Base-by-base conservation (phyloP, 1,140 invertebrate species). In the Drosophila baimaii region DNA sequence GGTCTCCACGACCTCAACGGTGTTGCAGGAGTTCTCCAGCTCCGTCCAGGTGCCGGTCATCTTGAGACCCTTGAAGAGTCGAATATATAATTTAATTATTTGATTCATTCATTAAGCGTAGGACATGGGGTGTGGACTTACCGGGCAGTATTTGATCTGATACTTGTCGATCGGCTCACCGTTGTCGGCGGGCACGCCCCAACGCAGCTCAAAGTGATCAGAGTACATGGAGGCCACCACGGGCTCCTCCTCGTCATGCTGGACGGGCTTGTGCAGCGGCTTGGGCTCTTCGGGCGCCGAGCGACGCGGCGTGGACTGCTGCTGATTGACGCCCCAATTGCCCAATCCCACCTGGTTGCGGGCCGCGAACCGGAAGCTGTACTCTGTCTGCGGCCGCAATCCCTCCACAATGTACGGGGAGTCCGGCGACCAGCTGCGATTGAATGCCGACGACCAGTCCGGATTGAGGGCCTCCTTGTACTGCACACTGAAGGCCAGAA, bases 141-240 rank as follows among this genome's bases (percentile, higher is more conserved):
- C 96, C 77, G 94, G 94, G 90, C 96, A 97, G 90, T 95, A 97
- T 81, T 93, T 95, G 51, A 98, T 94, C 90, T 95, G 93, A 92
- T 98, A 98, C 84, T 93, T 93, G 79, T 97, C 95, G 81, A 98
- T 98, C 3, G 95, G 95, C 92, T 97, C 96, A 4, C 97, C 97
- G 92, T 98, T 98, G 88, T 98, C 95, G 13, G 95, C 94, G 0
- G 97, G 97, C 35, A 95, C 94, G 59, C 94, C 94, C 97, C 97
- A 98, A 80, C 94, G 93, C 2, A 98, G 83, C 88, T 97, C 95
- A 90, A 95, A 97, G 80, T 95, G 95, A 92, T 97, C 95, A 27
- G 94, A 94, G 92, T 94, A 97, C 31, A 94, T 75, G 10, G 91
- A 92, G 0, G 90, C 81, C 1, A 92, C 81, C 7, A 92, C 88